These are phyloP conservation scores for Lepidonotus clava DNA, from an alignment of 2,888 invertebrate species.

Conservation along the genomic window DNA sequence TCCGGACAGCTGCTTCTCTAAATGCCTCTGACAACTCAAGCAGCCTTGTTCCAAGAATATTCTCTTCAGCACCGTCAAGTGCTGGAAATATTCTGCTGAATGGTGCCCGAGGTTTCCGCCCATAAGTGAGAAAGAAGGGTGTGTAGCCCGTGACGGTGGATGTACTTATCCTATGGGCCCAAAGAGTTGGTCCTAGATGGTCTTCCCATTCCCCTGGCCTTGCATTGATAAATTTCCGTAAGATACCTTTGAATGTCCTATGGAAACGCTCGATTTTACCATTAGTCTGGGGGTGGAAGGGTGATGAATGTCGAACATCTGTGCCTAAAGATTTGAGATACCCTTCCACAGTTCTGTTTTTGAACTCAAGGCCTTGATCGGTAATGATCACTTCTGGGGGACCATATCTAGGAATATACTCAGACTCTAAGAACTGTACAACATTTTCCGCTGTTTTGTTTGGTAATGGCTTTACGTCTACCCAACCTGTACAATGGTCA, in stretches of 20 bases:
- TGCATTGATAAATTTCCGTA: slow-evolving; percentile 11
- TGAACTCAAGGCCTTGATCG: too few relatives aligned
- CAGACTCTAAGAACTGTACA: neutral
- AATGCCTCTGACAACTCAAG: too few relatives aligned
- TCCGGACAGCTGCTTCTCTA: too few relatives aligned
- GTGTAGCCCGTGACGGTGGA: slow-evolving; percentile 5
- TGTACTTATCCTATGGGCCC: neutral
- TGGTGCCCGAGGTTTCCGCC: too few relatives aligned
- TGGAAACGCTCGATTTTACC: slow-evolving; percentile 3
- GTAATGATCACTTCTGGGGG: neutral
- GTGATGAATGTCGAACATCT: neutral
- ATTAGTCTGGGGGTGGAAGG: slow-evolving; percentile 37
- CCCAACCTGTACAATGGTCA: slow-evolving; percentile 44
- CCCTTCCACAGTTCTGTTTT: neutral
- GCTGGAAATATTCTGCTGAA: too few relatives aligned
- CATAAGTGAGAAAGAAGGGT: slow-evolving; percentile 27
- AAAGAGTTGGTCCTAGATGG: neutral
- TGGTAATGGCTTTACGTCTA: slow-evolving; percentile 21
- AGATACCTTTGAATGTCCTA: slow-evolving; percentile 6
- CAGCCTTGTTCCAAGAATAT: too few relatives aligned
- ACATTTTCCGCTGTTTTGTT: neutral
- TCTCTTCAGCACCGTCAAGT: too few relatives aligned
- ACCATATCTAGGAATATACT: slow-evolving; percentile 9
- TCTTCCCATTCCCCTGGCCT: slow-evolving; percentile 1
- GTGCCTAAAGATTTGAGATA: neutral